Evolutionary conservation across 2,797 vertebrate genomes (phyloP).

Genomic region (Mico argentatus): DNA sequence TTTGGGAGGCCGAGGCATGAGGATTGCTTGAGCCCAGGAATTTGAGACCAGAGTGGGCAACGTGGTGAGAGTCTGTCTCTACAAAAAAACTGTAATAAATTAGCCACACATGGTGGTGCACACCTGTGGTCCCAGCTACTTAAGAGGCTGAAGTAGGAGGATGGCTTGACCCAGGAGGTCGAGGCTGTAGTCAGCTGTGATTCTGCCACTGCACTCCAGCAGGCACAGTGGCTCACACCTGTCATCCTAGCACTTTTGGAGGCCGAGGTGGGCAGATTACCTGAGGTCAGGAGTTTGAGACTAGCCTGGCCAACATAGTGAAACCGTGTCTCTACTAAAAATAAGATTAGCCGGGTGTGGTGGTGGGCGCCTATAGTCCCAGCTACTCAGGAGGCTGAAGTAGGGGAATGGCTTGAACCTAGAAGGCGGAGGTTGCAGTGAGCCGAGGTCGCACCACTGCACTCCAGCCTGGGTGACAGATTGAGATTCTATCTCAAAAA

Average conservation of each 20-base stretch:
- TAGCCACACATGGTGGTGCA: background rate
- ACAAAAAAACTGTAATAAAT: background rate
- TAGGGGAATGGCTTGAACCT: background rate
- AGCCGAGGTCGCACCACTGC: background rate
- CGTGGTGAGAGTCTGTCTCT: background rate
- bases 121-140: background rate
- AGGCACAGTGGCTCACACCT: background rate
- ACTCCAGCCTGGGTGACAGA: background rate
- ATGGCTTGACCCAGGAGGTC: background rate
- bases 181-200: background rate
- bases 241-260: background rate
- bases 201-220: background rate
- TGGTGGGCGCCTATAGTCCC: background rate
- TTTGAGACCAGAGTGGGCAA: background rate
- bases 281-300: background rate
- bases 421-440: background rate
- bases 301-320: background rate
- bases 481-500: background rate
- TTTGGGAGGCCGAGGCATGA: background rate
- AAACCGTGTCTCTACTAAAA: background rate
- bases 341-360: background rate
- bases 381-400: background rate
- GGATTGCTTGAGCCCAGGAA: background rate
- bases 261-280: background rate
- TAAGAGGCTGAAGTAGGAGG: background rate